phyloP scores from a whole-genome alignment of 2,113 vertebrate genomes.

The Ploceus nigricollis region DNA sequence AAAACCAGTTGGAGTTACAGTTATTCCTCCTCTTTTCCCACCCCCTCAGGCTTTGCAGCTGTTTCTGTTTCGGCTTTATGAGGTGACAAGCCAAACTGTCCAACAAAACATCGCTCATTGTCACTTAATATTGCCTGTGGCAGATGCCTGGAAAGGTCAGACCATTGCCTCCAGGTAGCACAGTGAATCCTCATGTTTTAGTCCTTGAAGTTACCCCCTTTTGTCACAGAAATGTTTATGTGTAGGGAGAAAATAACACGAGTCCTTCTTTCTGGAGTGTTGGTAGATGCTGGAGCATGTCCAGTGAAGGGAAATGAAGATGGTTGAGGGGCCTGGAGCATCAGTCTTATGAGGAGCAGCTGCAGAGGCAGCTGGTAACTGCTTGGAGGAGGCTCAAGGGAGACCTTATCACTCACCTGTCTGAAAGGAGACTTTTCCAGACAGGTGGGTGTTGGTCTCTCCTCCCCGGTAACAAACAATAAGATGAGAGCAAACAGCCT shows the following conservation, averaged over 20 bases:
- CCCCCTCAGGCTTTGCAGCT: background rate
- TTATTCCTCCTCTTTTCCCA: background rate
- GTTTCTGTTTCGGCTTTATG: background rate
- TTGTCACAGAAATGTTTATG: background rate
- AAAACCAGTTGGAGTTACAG: background rate
- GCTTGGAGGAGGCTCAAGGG: too few relatives aligned
- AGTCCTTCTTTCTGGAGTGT: background rate
- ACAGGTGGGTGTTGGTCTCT: background rate
- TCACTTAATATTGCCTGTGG: background rate
- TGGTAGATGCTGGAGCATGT: background rate
- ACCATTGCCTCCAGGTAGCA: background rate
- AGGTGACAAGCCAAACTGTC: background rate
- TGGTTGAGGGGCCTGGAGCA: background rate
- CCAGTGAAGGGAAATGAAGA: background rate
- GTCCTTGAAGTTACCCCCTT: background rate
- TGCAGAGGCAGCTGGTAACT: background rate
- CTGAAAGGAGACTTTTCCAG: background rate
- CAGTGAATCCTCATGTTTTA: background rate
- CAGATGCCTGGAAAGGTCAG: background rate
- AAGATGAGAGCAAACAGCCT: background rate
- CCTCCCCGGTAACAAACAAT: background rate
- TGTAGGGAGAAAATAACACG: background rate
- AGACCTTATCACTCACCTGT: background rate
- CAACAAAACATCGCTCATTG: background rate
- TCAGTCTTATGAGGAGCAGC: background rate